Conservation (phyloP, 2,113 vertebrate species). For the Chrysemys picta region DNA sequence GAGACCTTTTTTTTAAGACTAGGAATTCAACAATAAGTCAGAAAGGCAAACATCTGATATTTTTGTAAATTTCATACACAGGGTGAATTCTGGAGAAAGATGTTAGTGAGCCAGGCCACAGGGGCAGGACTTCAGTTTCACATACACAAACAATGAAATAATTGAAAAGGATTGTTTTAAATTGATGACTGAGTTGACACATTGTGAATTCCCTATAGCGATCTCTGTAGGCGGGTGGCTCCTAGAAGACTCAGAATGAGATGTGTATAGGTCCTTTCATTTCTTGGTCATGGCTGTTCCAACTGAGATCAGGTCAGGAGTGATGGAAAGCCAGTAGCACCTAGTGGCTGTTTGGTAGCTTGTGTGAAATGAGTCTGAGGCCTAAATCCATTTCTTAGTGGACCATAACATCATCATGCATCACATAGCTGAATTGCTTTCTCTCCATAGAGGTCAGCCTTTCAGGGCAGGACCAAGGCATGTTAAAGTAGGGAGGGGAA, state of each 20-base stretch:
- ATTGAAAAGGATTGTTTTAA: not conserved
- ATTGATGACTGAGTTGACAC: not conserved
- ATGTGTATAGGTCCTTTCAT: not conserved
- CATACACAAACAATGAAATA: not conserved
- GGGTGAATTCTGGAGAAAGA: not conserved
- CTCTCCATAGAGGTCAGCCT: no score
- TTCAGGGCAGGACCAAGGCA: not conserved
- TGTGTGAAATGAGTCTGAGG: no score
- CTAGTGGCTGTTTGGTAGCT: no score
- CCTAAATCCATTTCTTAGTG: not conserved
- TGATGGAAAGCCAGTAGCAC: not conserved
- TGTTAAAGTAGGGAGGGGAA: not conserved
- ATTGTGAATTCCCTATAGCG: not conserved
- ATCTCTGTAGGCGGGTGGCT: not conserved
- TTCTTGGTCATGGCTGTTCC: not conserved
- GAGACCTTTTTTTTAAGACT: not conserved
- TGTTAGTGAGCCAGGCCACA: not conserved
- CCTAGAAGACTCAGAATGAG: not conserved
- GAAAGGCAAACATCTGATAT: not conserved
- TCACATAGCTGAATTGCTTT: no score
- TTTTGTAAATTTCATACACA: not conserved
- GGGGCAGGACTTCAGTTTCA: not conserved
- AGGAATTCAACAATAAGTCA: not conserved
- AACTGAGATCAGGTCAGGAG: not conserved
- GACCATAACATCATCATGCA: no score